Percentiles rank a stretch among this genome's conserved stretches.
phyloP scores from a whole-genome alignment of 2,797 vertebrate species.

The Anabas testudineus region DNA sequence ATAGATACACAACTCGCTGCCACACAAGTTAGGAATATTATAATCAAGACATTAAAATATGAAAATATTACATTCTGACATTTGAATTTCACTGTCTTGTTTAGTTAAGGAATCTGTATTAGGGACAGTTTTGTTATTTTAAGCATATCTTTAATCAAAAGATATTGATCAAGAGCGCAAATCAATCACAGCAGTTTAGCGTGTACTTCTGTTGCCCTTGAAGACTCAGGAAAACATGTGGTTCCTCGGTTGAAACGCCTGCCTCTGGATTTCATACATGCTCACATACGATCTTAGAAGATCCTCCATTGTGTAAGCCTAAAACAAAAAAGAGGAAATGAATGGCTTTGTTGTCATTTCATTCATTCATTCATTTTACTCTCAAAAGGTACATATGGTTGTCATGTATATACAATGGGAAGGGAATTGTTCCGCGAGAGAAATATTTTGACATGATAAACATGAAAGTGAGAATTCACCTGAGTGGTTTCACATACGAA shows the following conservation, averaged over 20 bases:
- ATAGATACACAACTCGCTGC: neutral
- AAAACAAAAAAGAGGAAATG: conserved; percentile 28
- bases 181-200: conserved; percentile 11
- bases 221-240: conserved; percentile 49
- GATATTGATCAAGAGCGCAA: neutral
- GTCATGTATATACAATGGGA: neutral
- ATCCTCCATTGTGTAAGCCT: conserved; percentile 94
- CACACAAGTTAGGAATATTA: neutral
- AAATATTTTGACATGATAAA: neutral
- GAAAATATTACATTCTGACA: neutral
- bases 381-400: neutral
- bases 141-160: conserved; percentile 14
- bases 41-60: neutral
- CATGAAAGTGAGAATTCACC: conserved; percentile 71
- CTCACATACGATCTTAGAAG: conserved; percentile 90
- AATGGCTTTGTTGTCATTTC: neutral
- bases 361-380: no score
- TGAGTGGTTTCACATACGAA: conserved; percentile 91
- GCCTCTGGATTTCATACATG: conserved; percentile 83
- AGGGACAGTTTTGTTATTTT: conserved; percentile 1
- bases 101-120: conserved; percentile 14
- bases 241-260: conserved; percentile 67
- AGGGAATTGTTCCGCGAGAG: neutral
- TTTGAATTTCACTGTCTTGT: conserved; percentile 13
- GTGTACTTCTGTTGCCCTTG: neutral